Conservation (phyloP, 1,140 invertebrate genomes). For the Heliconius eleuchia region DNA sequence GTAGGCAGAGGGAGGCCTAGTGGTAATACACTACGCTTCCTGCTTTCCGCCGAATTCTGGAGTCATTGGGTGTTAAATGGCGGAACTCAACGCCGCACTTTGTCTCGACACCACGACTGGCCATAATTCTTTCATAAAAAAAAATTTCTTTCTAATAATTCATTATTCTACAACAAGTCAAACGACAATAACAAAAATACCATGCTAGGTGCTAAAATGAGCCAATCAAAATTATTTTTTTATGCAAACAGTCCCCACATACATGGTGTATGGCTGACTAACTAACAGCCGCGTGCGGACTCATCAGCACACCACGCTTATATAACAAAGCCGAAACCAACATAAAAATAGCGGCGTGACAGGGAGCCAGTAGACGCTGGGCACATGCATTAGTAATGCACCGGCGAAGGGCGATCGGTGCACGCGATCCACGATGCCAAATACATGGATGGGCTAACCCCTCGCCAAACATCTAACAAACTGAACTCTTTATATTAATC, state of each 20-base stretch:
- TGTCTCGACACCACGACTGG: no score
- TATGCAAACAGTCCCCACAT: background rate
- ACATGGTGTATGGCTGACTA: background rate
- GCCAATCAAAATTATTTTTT: background rate
- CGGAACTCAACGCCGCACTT: no score
- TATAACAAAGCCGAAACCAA: constrained; percentile 61
- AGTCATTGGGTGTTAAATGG: no score
- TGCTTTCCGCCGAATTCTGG: no score
- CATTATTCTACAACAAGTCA: background rate
- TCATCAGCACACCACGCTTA: constrained; percentile 68
- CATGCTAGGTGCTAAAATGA: background rate
- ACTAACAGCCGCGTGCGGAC: constrained; percentile 52
- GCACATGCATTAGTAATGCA: constrained; percentile 77
- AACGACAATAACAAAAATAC: background rate
- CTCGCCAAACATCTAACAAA: constrained; percentile 53
- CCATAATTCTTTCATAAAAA: no score
- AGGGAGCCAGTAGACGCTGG: constrained; percentile 44
- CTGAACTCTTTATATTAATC: constrained; percentile 68
- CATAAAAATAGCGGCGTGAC: constrained; percentile 68
- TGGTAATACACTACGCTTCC: no score
- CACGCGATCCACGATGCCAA: constrained; percentile 63
- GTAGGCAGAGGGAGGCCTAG: no score
- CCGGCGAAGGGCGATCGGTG: constrained; percentile 67
- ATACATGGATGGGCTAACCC: constrained; percentile 50
- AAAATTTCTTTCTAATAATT: no score